Base-by-base conservation (phyloP, 2,797 vertebrate genomes). In the Sebastes paucispinis region DNA sequence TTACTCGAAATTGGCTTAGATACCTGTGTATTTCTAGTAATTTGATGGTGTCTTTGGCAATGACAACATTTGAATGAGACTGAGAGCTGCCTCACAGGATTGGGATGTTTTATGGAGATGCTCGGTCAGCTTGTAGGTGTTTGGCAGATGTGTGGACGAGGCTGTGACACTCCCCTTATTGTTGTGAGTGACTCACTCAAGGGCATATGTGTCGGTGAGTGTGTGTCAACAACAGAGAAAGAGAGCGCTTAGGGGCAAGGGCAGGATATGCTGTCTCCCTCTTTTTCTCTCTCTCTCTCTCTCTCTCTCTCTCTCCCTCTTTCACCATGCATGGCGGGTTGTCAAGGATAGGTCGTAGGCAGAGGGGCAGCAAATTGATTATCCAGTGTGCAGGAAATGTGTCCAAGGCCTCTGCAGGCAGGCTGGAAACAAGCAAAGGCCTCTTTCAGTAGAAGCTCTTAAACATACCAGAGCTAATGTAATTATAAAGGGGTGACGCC, bases 361-460 rank as follows among this genome's bases (percentile, higher is more conserved):
- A 85, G 66, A 85, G 87, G 69, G 86, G 85, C 76, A 81, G 84
- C 81, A 89, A 92, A 94, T 92, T 91, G 90, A 94, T 93, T 92
- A 91, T 83, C 86, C 87, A 84, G 69, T 73, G 77, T 89, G 86
- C 88, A 82, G 87, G 87, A 88, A 90, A 92, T 84, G 76, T 90
- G 85, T 91, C 88, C 76, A 87, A 89, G 82, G 85, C 84, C 84
- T 91, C 84, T 83, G 84, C 67, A 70, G 85, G 74, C 76, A 78
- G 70, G 73, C 78, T 81, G 43, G 81, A 88, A 80, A 80, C 81
- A 82, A 88, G 83, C 4, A 77, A 90, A 87, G 83, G 81, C 80
- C 78, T 87, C 78, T 91, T 87, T 90, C 73, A 89, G 63, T 67
- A 25, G 69, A 89, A 64, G 64, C 82, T 69, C 77, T 79, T 77